A percentile compares a stretch with the other conserved stretches of the same genome.
Conservation (phyloP, 1,140 invertebrate genomes). For the Scaptomyza pallida region DNA sequence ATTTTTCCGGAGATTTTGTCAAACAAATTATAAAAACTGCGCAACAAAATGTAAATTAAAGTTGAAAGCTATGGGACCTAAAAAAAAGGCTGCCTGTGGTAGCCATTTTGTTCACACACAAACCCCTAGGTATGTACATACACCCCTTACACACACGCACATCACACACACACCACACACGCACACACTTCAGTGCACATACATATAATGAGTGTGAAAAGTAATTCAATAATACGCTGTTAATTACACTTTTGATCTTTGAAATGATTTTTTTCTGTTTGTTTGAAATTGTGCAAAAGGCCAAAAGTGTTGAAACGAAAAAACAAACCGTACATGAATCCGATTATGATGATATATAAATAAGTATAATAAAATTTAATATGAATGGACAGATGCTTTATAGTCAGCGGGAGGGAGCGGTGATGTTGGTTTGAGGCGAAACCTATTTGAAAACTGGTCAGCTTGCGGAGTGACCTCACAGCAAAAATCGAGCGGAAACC, state of each 20-base stretch:
- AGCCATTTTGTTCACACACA: constrained; percentile 15
- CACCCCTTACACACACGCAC: background rate
- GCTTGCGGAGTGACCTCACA: constrained; percentile 19
- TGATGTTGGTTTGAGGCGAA: too few relatives aligned
- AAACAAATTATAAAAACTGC: constrained; percentile 32
- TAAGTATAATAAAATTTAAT: background rate
- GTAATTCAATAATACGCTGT: constrained; percentile 51
- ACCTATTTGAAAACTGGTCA: constrained; percentile 13
- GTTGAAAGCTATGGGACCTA: constrained; percentile 10
- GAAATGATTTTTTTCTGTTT: constrained; percentile 47
- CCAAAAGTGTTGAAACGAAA: constrained; percentile 26
- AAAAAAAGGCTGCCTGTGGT: constrained; percentile 8
- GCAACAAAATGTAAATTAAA: constrained; percentile 39
- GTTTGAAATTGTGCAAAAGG: constrained; percentile 26
- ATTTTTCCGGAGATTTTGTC: constrained; percentile 15
- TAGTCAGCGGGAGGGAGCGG: background rate
- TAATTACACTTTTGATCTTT: constrained; percentile 59
- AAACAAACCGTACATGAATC: constrained; percentile 19
- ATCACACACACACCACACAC: constrained; percentile 2
- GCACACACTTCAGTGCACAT: background rate
- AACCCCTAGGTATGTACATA: constrained; percentile 1
- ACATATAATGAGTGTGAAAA: constrained; percentile 45
- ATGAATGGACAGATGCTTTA: background rate
- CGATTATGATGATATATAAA: constrained; percentile 24
- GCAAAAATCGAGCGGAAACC: background rate